Conservation (phyloP, 2,797 vertebrate species). For the Neoniphon sammara region DNA sequence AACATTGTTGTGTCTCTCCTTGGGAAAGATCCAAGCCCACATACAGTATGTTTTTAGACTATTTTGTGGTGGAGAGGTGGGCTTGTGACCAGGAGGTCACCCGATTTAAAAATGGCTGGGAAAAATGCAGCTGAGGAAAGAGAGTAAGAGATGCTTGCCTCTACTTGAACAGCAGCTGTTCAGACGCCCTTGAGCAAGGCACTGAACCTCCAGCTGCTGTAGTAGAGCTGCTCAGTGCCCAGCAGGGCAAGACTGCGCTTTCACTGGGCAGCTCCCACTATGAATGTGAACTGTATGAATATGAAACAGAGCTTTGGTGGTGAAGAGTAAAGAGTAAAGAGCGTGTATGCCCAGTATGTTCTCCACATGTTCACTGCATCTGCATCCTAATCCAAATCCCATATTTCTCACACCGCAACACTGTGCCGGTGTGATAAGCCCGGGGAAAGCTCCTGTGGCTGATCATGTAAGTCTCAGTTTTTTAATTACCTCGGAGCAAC, state of each 20-base stretch:
- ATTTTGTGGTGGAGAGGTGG: constrained; percentile 8
- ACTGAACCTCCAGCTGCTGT: neutral
- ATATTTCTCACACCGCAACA: too few relatives aligned
- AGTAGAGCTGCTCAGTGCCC: constrained; percentile 14
- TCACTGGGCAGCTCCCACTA: too few relatives aligned
- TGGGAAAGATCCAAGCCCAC: constrained; percentile 31
- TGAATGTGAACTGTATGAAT: constrained; percentile 40
- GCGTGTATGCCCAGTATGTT: too few relatives aligned
- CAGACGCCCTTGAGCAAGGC: constrained; percentile 20
- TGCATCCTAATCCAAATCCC: too few relatives aligned
- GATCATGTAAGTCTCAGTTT: constrained; percentile 49
- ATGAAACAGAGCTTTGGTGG: constrained; percentile 34
- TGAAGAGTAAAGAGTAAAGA: too few relatives aligned
- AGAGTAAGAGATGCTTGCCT: neutral
- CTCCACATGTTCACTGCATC: too few relatives aligned
- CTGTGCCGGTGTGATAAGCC: constrained; percentile 38
- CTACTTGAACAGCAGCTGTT: neutral
- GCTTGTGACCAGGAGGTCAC: neutral
- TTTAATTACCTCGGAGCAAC: constrained; percentile 47
- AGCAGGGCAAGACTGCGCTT: too few relatives aligned
- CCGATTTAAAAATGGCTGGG: too few relatives aligned
- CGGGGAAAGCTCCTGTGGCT: constrained; percentile 25
- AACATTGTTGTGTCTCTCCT: constrained; percentile 7
- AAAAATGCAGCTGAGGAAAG: neutral
- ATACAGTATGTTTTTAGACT: constrained; percentile 5